Evolutionary conservation across 1,140 invertebrate genomes (phyloP), one percentile per base, ranked within the genome.

Genomic region (Plectrocnemia conspersa): DNA sequence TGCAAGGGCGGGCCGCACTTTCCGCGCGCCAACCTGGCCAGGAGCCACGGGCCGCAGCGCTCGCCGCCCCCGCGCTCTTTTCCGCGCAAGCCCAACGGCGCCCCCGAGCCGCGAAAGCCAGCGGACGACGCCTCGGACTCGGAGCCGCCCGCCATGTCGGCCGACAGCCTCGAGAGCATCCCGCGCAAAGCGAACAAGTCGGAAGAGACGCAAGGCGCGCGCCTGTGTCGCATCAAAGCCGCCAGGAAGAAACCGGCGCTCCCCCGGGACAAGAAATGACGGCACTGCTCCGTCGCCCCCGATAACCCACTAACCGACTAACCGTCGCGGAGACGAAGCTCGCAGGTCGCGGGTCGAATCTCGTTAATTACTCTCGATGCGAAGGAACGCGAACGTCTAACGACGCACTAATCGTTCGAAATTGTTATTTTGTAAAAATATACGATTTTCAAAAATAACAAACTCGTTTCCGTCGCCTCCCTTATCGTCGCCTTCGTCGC

Each of bases 191-290:
- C 75, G 46, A 48, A n/a, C 70, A 74, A 10, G 74, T 74, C 50
- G 68, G 69, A 0, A 67, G 65, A 11, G 71, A 76, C 74, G 0
- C 74, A 76, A 56, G 74, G 74, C 0, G 73, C 71, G 44, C 74
- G 74, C 50, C 40, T 76, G 11, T 76, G 71, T 54, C 73, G 73
- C 45, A 76, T 76, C 27, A 76, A 76, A 61, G 74, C 74, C 18
- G 59, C 73, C 13, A 57, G 74, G 22, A 72, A 74, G 58, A 75
- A 56, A 60, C 13, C 15, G 23, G 11, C 45, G 21, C n/a, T 27
- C 27, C 10, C 38, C 49, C 10, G 25, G 16, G 23, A 58, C 59
- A 13, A 42, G 59, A 27, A 61, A 54, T 36, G 54, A 36, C 25
- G 45, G 50, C 16, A 33, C 9, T 2, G 22, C 58, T 1, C 27